Percentiles rank a stretch among this genome's conserved stretches.
phyloP scores from a whole-genome alignment of 2,113 vertebrate species.

The Gallinago undulata region DNA sequence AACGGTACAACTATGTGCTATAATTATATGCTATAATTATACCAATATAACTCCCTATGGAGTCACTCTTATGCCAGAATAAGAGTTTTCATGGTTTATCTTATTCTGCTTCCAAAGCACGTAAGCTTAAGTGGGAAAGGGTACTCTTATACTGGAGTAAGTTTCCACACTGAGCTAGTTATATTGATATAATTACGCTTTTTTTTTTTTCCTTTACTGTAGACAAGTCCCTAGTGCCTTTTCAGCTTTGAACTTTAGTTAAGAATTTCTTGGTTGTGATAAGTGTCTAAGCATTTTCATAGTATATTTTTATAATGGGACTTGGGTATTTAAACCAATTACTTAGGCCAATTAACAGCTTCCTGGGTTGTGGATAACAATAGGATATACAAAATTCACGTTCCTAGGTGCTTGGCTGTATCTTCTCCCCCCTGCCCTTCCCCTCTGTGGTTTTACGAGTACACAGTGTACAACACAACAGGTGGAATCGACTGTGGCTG shows the following conservation, averaged over 20 bases:
- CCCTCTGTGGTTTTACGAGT: background rate
- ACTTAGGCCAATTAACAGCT: constrained; percentile 50
- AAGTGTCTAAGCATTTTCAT: constrained; percentile 51
- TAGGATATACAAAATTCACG: constrained; percentile 9
- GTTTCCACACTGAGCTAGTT: constrained; percentile 8
- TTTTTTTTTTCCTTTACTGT: constrained; percentile 15
- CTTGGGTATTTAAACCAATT: constrained; percentile 51
- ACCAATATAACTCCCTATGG: constrained; percentile 49
- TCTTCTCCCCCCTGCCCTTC: rapidly evolving
- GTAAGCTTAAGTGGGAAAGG: background rate
- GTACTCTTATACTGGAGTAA: constrained; percentile 36
- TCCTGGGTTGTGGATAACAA: constrained; percentile 35
- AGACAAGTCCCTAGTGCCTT: constrained; percentile 36
- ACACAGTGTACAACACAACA: background rate
- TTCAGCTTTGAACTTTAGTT: constrained; percentile 63
- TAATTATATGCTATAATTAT: constrained; percentile 59
- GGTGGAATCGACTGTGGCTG: background rate
- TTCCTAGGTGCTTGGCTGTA: background rate
- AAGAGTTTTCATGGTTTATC: constrained; percentile 36
- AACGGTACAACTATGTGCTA: background rate
- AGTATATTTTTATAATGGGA: constrained; percentile 38
- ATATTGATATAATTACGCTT: constrained; percentile 37
- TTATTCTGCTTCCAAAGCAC: background rate
- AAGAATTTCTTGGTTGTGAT: constrained; percentile 56
- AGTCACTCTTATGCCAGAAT: constrained; percentile 25